phyloP scores from a whole-genome alignment of 2,888 invertebrate genomes.

The Arge pagana region DNA sequence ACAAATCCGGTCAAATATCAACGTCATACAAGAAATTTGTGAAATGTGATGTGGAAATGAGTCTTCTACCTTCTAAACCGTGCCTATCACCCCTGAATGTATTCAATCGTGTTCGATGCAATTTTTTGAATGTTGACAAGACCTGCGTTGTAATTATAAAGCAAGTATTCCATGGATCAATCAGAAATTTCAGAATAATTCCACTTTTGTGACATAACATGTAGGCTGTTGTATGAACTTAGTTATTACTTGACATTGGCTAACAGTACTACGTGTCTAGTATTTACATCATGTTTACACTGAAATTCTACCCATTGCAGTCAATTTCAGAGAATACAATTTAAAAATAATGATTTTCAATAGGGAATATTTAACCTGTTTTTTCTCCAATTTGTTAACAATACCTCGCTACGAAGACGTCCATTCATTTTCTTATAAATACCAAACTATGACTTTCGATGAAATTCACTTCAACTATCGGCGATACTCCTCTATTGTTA shows the following conservation, averaged over 20 bases:
- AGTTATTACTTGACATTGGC: no score
- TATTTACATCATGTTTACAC: no score
- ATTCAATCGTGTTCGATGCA: slow-evolving; percentile 71
- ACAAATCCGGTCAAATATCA: neutral
- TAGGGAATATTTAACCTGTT: neutral
- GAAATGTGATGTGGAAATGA: slow-evolving; percentile 14
- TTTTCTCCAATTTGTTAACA: neutral
- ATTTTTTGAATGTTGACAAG: slow-evolving; percentile 69
- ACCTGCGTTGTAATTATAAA: slow-evolving; percentile 60
- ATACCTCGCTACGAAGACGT: slow-evolving; percentile 34
- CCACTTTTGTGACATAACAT: no score
- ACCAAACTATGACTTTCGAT: no score
- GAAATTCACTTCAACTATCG: no score
- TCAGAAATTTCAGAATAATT: neutral
- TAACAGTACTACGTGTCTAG: no score
- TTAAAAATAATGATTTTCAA: neutral
- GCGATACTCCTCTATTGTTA: no score
- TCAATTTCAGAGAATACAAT: no score
- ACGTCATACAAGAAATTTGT: neutral
- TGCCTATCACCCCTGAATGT: slow-evolving; percentile 71
- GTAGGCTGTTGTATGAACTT: no score
- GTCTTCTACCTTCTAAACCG: slow-evolving; percentile 61
- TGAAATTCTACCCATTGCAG: no score
- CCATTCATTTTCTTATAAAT: slow-evolving; percentile 35
- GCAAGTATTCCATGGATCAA: neutral